Percentiles rank a stretch among this genome's conserved stretches.
Conservation (phyloP, 2,888 invertebrate species). For the Lampropteryx suffumata region DNA sequence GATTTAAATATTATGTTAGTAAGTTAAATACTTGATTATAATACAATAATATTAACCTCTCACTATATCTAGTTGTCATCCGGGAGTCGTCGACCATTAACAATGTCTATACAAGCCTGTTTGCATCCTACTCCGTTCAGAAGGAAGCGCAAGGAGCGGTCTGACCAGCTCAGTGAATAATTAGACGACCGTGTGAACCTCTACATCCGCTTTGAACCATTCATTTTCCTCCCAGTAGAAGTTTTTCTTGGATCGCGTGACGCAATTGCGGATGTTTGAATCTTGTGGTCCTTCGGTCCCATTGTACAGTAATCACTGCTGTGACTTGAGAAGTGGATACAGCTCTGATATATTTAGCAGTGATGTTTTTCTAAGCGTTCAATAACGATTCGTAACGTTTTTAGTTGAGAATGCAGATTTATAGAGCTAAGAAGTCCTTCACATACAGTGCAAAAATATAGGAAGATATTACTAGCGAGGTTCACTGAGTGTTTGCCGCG, state of each 20-base stretch:
- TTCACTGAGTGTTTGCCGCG: too few relatives aligned
- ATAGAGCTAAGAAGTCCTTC: too few relatives aligned
- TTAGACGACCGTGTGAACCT: slow-evolving; percentile 66
- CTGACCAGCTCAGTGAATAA: slow-evolving; percentile 42
- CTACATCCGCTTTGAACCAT: slow-evolving; percentile 73
- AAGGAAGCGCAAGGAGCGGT: slow-evolving; percentile 60
- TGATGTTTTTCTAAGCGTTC: not conserved
- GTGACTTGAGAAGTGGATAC: slow-evolving; percentile 10
- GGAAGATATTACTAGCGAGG: too few relatives aligned
- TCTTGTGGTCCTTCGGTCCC: slow-evolving; percentile 17
- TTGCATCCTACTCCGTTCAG: slow-evolving; percentile 56
- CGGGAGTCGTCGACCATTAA: slow-evolving; percentile 51
- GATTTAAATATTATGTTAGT: too few relatives aligned
- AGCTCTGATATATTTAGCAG: slow-evolving; percentile 3
- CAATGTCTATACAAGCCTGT: slow-evolving; percentile 46
- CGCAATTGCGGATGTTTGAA: slow-evolving; percentile 67
- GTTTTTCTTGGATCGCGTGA: slow-evolving; percentile 72
- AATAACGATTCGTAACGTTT: too few relatives aligned
- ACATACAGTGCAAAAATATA: too few relatives aligned
- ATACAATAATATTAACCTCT: not conserved
- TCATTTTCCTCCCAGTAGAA: slow-evolving; percentile 66
- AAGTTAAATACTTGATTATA: too few relatives aligned
- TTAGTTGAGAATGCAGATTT: too few relatives aligned
- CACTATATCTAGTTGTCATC: slow-evolving; percentile 38
- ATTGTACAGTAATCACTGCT: slow-evolving; percentile 16